Conservation (phyloP, 2,888 invertebrate species). For the Chouioia cunea region DNA sequence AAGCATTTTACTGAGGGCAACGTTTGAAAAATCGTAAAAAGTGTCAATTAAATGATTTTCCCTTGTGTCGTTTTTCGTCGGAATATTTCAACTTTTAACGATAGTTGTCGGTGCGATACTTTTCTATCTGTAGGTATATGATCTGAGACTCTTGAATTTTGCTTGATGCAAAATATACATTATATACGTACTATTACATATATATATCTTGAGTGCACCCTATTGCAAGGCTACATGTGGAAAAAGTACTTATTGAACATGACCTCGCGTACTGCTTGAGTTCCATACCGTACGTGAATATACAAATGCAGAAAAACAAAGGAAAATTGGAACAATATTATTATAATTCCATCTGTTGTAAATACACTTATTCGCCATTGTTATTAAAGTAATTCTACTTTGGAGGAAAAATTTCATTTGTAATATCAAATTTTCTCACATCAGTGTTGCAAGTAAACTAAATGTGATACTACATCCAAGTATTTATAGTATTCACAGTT, state of each 20-base stretch:
- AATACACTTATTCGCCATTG: constrained; percentile 35
- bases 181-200: constrained; percentile 5
- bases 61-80: constrained; percentile 23
- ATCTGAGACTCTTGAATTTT: constrained; percentile 35
- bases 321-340: constrained; percentile 27
- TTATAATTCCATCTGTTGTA: constrained; percentile 39
- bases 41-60: constrained; percentile 44
- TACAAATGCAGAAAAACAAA: constrained; percentile 8
- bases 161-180: constrained; percentile 15
- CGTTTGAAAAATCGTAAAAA: constrained; percentile 17
- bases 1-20: constrained; percentile 20
- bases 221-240: constrained; percentile 10
- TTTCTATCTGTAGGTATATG: constrained; percentile 26
- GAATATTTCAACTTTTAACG: too few species aligned
- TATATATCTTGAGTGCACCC: constrained; percentile 20
- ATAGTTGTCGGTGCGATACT: constrained; percentile 30
- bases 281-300: constrained; percentile 24
- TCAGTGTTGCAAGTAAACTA: constrained; percentile 13
- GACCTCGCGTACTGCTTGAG: constrained; percentile 42
- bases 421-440: constrained; percentile 14
- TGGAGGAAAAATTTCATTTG: constrained; percentile 21
- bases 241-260: constrained; percentile 48
- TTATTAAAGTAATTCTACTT: constrained; percentile 30
- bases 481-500: constrained; percentile 3
- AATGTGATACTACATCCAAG: constrained; percentile 17